phyloP scores from a whole-genome alignment of 2,888 invertebrate genomes.

The Drosophila demipolita region DNA sequence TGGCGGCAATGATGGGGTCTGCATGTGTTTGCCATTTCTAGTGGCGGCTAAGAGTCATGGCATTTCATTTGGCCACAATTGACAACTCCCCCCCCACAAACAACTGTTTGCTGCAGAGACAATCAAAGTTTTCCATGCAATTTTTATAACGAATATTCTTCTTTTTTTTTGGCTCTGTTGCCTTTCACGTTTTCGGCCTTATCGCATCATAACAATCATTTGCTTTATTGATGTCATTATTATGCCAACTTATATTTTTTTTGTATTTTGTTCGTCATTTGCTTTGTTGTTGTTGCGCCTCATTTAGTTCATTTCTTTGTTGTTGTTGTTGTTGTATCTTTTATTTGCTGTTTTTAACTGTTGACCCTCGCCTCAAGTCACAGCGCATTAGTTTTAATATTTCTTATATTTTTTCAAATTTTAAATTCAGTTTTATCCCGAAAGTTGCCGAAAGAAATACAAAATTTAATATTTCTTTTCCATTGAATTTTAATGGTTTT shows the following conservation, averaged over 20 bases:
- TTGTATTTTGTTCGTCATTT: slow-evolving; percentile 36
- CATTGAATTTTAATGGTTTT: slow-evolving; percentile 31
- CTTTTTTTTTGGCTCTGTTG: slow-evolving; percentile 23
- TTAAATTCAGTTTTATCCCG: slow-evolving; percentile 27
- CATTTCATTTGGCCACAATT: slow-evolving; percentile 53
- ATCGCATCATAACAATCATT: slow-evolving; percentile 71
- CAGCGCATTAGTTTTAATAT: slow-evolving; percentile 46
- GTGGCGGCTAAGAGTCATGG: slow-evolving; percentile 55
- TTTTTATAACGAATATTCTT: slow-evolving; percentile 25
- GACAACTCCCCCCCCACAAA: slow-evolving; percentile 5
- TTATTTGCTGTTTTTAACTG: slow-evolving; percentile 26
- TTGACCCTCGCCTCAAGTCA: slow-evolving; percentile 43
- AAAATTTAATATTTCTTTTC: slow-evolving; percentile 28
- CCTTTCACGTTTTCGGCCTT: slow-evolving; percentile 53
- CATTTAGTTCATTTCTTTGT: slow-evolving; percentile 47
- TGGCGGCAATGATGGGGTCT: slow-evolving; percentile 41
- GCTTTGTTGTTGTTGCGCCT: slow-evolving; percentile 49
- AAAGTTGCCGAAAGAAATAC: slow-evolving; percentile 42
- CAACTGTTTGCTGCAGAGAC: slow-evolving; percentile 3
- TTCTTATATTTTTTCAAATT: slow-evolving; percentile 28
- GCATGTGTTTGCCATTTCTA: slow-evolving; percentile 62
- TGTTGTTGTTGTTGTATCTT: slow-evolving; percentile 2
- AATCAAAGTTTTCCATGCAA: slow-evolving; percentile 66
- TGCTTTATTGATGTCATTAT: slow-evolving; percentile 77
- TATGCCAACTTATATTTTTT: slow-evolving; percentile 55